These are phyloP conservation scores for Patella caerulea DNA, from an alignment of 2,888 invertebrate genomes.

Conservation along the genomic window DNA sequence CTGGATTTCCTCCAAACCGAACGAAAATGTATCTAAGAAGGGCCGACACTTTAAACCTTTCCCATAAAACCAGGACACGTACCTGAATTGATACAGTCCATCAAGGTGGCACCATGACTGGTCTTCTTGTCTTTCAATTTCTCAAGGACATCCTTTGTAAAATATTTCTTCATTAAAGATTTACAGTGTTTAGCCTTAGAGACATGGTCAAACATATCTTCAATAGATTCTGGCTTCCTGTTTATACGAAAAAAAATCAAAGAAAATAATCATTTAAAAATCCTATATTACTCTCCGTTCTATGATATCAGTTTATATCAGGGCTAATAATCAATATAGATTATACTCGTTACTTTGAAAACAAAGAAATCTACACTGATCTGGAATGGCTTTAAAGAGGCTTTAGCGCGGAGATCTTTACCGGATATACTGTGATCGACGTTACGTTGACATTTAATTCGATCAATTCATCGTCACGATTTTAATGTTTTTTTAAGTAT, in stretches of 20 bases:
- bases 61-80: neutral
- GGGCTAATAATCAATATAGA: neutral
- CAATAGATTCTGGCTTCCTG: constrained; percentile 43
- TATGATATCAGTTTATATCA: too few relatives aligned
- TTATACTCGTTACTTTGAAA: neutral
- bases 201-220: constrained; percentile 43
- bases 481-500: too few relatives aligned
- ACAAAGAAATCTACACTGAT: neutral
- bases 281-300: too few relatives aligned
- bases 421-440: too few relatives aligned
- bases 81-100: constrained; percentile 42
- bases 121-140: constrained; percentile 44
- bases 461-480: too few relatives aligned
- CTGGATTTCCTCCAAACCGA: too few relatives aligned
- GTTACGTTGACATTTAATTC: too few relatives aligned
- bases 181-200: constrained; percentile 41
- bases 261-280: neutral
- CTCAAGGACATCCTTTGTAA: constrained; percentile 36
- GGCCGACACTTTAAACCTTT: too few relatives aligned
- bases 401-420: neutral
- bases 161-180: constrained; percentile 36
- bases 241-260: neutral
- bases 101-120: constrained; percentile 36
- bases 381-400: neutral
- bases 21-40: too few relatives aligned